Evolutionary conservation across 2,113 vertebrate genomes (phyloP).

Genomic region (Caranx ignobilis): DNA sequence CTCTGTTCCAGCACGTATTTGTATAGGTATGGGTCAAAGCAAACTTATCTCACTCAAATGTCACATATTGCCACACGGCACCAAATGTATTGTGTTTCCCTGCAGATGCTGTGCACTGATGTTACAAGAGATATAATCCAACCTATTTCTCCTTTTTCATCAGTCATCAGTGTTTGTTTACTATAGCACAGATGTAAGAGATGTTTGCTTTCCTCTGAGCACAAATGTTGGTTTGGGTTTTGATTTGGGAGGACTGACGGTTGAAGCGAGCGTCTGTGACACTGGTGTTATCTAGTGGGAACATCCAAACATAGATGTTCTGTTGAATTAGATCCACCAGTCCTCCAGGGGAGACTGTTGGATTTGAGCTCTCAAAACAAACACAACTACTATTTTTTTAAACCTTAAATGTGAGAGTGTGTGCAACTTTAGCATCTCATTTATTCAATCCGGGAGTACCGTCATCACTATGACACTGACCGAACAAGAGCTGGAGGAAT

Average conservation of each 20-base stretch:
- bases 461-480: not conserved
- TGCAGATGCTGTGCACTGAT: not conserved
- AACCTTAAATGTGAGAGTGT: not conserved
- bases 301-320: conserved; percentile 20
- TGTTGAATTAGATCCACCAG: conserved; percentile 6
- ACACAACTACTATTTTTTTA: not conserved
- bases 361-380: conserved; percentile 13
- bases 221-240: not conserved
- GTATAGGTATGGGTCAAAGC: conserved; percentile 85
- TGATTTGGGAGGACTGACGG: not conserved
- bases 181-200: not conserved
- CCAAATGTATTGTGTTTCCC: not conserved
- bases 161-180: not conserved
- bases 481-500: not conserved
- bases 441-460: not conserved
- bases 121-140: not conserved
- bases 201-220: not conserved
- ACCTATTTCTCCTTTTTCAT: not conserved
- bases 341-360: not conserved
- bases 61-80: not conserved
- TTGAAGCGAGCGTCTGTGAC: conserved; percentile 22
- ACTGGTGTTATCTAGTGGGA: not conserved
- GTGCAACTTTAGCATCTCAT: not conserved
- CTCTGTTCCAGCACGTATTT: conserved; percentile 92
- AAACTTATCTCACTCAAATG: not conserved